Evolutionary conservation across 2,113 vertebrate genomes (phyloP), one percentile per base, ranked within the genome.

Genomic region (Peromyscus maniculatus): DNA sequence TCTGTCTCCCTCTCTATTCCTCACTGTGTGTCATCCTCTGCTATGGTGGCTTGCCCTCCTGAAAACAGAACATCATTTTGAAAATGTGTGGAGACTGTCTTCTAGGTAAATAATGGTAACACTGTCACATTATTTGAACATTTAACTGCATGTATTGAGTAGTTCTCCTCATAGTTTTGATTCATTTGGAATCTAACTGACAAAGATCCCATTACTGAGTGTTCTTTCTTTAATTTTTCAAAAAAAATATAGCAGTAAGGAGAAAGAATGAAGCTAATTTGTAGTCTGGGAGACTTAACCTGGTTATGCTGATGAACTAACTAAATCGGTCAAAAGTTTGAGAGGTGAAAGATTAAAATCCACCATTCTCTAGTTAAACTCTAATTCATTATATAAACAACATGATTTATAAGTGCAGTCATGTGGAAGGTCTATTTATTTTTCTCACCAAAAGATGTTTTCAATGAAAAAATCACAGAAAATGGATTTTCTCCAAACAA

Each of bases 121-220:
- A 97, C 94, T n/a, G 39, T 97, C 98, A 97, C 98, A 98, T 99
- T 98, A 97, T 99, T 98, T 98, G 96, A 99, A 88, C 98, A 99
- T 99, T 99, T 98, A 98, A 98, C 98, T 98, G 97, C 97, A 97
- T 91, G 95, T 99, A 98, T 98, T 98, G 99, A 99, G 97, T 96
- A 98, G 97, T 97, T 99, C 96, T 96, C 96, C 97, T 98, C 98
- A 39, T 98, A 98, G 97, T 92, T 98, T 99, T 99, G 98, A 99
- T 99, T 99, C 98, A 98, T 99, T 98, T 98, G 97, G 98, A 97
- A 98, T 98, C 97, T 97, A 98, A 93, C 98, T 98, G 98, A 99
- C 98, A 98, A 96, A 96, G 17, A 98, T 97, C 96, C 95, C 89
- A 96, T 98, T 98, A 98, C 98, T 97, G 97, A 97, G 95, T 97